phyloP scores from a whole-genome alignment of 2,113 vertebrate species.

The Castor canadensis region DNA sequence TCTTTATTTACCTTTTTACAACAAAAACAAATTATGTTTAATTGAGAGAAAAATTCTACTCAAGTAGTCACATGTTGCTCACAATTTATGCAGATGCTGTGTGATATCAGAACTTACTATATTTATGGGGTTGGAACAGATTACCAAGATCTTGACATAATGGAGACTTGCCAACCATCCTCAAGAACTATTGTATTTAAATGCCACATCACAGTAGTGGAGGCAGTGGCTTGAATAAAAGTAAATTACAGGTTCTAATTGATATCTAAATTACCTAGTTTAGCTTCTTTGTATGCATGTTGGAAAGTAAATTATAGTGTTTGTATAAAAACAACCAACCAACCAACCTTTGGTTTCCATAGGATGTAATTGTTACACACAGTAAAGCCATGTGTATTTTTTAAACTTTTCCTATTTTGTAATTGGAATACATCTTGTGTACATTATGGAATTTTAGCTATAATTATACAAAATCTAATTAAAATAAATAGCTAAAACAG shows the following conservation, averaged over 20 bases:
- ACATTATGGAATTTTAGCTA: neutral
- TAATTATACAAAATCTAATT: constrained; percentile 39
- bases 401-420: neutral
- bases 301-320: neutral
- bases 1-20: neutral
- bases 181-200: neutral
- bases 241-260: constrained; percentile 47
- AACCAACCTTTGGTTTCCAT: neutral
- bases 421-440: neutral
- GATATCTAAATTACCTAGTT: constrained; percentile 10
- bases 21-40: neutral
- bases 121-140: neutral
- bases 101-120: fast-evolving
- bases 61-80: neutral
- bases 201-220: neutral
- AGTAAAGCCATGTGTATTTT: neutral
- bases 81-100: neutral
- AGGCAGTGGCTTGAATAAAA: constrained; percentile 42
- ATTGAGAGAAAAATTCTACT: neutral
- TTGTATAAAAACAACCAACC: constrained; percentile 29
- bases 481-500: neutral
- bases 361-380: neutral
- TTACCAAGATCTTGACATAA: neutral
- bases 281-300: neutral
- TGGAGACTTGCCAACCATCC: neutral